Percentiles rank a stretch among this genome's conserved stretches.
These are phyloP conservation scores for Drosophila falleni DNA, from an alignment of 2,888 invertebrate species.

Conservation along the genomic window DNA sequence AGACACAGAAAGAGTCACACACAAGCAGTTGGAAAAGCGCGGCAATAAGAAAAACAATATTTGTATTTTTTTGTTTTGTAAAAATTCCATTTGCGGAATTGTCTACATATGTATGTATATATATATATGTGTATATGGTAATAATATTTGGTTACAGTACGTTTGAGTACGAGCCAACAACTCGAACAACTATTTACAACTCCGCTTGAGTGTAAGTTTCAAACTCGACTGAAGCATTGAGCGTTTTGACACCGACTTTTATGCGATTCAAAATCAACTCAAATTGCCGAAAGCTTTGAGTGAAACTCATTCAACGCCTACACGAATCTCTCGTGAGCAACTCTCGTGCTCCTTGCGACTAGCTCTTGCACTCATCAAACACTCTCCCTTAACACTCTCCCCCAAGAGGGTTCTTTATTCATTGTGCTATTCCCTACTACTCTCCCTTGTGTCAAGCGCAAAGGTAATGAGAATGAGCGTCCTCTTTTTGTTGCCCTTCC, in stretches of 20 bases:
- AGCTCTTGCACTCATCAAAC: slow-evolving; percentile 27
- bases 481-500: background rate
- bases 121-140: slow-evolving; percentile 23
- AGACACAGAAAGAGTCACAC: slow-evolving; percentile 18
- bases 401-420: background rate
- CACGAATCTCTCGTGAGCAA: slow-evolving; percentile 27
- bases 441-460: slow-evolving; percentile 16
- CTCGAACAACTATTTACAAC: slow-evolving; percentile 83
- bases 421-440: slow-evolving; percentile 9
- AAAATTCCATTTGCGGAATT: slow-evolving; percentile 28
- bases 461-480: slow-evolving; percentile 29
- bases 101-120: slow-evolving; percentile 2
- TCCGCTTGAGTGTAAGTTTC: slow-evolving; percentile 85
- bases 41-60: slow-evolving; percentile 28
- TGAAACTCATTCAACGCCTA: slow-evolving; percentile 56
- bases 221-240: slow-evolving; percentile 85
- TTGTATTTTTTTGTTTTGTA: slow-evolving; percentile 27
- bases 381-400: background rate
- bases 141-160: slow-evolving; percentile 77
- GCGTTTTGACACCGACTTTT: slow-evolving; percentile 78
- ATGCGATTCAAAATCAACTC: slow-evolving; percentile 53
- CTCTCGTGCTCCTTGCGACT: background rate
- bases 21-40: slow-evolving; percentile 30
- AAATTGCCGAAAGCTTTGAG: slow-evolving; percentile 36
- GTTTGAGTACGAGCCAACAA: slow-evolving; percentile 85